A percentile compares a stretch with the other conserved stretches of the same genome.
phyloP scores from a whole-genome alignment of 2,888 invertebrate species.

The Psylliodes chrysocephalus region DNA sequence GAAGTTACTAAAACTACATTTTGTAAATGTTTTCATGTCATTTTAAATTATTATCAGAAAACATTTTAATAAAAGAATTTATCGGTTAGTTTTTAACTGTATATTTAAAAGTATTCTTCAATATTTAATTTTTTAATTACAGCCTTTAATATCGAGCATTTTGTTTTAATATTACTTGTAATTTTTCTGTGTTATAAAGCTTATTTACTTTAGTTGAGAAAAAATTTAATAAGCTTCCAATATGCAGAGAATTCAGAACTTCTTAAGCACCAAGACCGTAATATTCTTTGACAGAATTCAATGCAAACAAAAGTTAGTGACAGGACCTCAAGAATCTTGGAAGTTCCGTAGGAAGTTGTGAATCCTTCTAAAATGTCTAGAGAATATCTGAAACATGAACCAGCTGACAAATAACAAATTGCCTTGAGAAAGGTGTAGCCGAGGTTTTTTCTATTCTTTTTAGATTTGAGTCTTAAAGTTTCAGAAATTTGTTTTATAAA shows the following conservation, averaged over 20 bases:
- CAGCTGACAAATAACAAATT: conserved; percentile 11
- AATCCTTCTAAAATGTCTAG: conserved; percentile 2
- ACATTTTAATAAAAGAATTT: too few relatives aligned
- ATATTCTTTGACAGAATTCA: conserved; percentile 3
- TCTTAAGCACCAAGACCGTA: background rate
- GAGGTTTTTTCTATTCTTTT: background rate
- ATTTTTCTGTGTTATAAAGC: too few relatives aligned
- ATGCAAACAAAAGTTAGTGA: background rate
- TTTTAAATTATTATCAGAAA: too few relatives aligned
- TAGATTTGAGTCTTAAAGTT: background rate
- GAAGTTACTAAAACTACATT: too few relatives aligned
- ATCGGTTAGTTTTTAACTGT: too few relatives aligned
- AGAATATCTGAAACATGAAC: conserved; percentile 11
- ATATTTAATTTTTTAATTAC: too few relatives aligned
- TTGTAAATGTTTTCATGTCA: too few relatives aligned
- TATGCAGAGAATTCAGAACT: background rate
- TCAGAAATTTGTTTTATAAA: background rate
- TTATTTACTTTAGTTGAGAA: too few relatives aligned
- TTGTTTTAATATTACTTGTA: too few relatives aligned
- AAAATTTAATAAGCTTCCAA: background rate
- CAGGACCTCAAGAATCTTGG: background rate
- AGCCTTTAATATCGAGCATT: too few relatives aligned
- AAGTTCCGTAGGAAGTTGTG: conserved; percentile 1
- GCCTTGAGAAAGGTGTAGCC: background rate
- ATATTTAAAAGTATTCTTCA: too few relatives aligned